phyloP scores from a whole-genome alignment of 2,797 vertebrate genomes.

The Acanthurus lineatus region DNA sequence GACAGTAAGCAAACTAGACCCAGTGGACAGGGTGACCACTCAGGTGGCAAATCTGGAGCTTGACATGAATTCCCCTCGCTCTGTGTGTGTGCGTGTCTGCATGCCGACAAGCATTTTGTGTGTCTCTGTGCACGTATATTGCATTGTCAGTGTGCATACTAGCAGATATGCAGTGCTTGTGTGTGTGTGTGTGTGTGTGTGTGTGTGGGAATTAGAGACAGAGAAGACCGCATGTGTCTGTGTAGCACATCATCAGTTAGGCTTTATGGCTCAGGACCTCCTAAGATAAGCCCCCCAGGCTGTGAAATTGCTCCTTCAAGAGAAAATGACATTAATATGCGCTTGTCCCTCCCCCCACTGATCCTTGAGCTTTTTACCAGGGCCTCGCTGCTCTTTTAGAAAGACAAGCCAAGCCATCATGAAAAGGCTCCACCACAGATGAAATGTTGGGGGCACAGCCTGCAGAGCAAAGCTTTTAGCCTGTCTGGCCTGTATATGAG shows the following conservation, averaged over 20 bases:
- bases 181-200: background rate
- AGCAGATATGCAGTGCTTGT: slow-evolving; percentile 36
- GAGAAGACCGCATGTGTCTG: slow-evolving; percentile 55
- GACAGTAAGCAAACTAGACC: slow-evolving; percentile 81
- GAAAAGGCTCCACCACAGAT: slow-evolving; percentile 69
- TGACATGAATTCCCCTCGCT: slow-evolving; percentile 75
- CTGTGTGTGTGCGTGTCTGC: slow-evolving; percentile 42
- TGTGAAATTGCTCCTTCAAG: slow-evolving; percentile 84
- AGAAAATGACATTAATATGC: slow-evolving; percentile 85
- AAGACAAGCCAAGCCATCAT: slow-evolving; percentile 73
- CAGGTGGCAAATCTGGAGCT: slow-evolving; percentile 83
- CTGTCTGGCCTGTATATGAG: slow-evolving; percentile 70
- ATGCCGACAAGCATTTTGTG: slow-evolving; percentile 33
- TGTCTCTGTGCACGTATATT: slow-evolving; percentile 42
- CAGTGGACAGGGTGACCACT: slow-evolving; percentile 77
- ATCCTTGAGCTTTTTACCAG: slow-evolving; percentile 75
- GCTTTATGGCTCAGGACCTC: slow-evolving; percentile 79
- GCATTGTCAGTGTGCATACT: slow-evolving; percentile 50
- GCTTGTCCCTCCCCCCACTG: slow-evolving; percentile 70
- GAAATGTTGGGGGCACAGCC: slow-evolving; percentile 74
- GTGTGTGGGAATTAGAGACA: slow-evolving; percentile 33
- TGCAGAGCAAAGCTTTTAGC: slow-evolving; percentile 81
- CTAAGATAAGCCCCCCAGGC: slow-evolving; percentile 82
- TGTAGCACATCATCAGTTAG: slow-evolving; percentile 73
- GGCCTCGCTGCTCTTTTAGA: slow-evolving; percentile 76